These are phyloP conservation scores for Trichonephila clavipes DNA, from an alignment of 1,140 invertebrate genomes.

Conservation along the genomic window DNA sequence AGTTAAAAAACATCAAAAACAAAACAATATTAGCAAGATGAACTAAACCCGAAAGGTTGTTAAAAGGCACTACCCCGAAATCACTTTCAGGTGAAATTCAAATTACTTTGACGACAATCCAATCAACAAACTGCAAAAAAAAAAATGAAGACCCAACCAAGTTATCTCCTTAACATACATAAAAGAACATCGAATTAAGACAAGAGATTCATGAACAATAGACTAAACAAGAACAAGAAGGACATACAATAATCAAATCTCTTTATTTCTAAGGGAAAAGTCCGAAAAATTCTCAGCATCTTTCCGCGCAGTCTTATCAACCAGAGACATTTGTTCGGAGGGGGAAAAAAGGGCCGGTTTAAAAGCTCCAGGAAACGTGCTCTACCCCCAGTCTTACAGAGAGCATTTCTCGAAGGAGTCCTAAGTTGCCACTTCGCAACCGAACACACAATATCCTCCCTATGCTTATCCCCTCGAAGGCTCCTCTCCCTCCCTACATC, in stretches of 20 bases:
- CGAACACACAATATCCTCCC: constrained; percentile 63
- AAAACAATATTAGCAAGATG: too few relatives aligned
- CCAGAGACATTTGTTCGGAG: neutral
- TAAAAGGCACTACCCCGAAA: too few relatives aligned
- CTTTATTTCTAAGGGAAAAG: neutral
- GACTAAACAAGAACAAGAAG: neutral
- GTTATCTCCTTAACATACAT: too few relatives aligned
- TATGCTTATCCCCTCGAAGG: constrained; percentile 39
- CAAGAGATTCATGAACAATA: too few relatives aligned
- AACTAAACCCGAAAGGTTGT: too few relatives aligned
- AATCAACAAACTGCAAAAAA: too few relatives aligned
- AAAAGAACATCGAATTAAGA: too few relatives aligned
- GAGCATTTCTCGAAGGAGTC: constrained; percentile 20
- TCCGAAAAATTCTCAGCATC: neutral
- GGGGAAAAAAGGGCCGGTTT: neutral
- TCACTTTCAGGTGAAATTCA: too few relatives aligned
- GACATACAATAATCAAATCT: neutral
- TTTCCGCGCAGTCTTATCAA: neutral
- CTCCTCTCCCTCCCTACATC: neutral
- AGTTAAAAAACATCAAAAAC: too few relatives aligned
- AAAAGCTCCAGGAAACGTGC: constrained; percentile 31
- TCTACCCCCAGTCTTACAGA: neutral
- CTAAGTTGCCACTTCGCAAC: constrained; percentile 60
- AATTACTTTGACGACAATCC: too few relatives aligned
- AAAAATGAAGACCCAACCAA: too few relatives aligned